Evolutionary conservation across 2,113 vertebrate species (phyloP), one percentile per base, ranked within the genome.

Genomic region (Paraplagusia blochii): DNA sequence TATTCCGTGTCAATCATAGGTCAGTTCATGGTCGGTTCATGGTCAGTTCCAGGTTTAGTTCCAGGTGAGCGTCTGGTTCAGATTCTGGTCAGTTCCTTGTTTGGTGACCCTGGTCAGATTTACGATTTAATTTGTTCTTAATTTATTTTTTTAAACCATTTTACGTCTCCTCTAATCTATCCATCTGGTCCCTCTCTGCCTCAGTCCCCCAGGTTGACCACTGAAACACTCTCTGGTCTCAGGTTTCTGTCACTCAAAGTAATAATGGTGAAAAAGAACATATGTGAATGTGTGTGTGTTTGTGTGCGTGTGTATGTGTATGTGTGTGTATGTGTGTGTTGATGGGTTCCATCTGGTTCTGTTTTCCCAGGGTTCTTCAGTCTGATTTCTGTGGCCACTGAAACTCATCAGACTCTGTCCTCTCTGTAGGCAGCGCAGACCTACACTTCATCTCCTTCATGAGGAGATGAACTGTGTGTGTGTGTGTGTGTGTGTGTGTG

Each of bases 281-380:
- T 44, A 45, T 35, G 55, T 51, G 42, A 44, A 19, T 42, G 14
- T 39, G 44, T n/a, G 11, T 22, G 11, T 22, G 33, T 36, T 29
- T 16, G 15, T 53, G 50, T 17, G 35, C 12, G 34, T 39, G 44
- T 15, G 12, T 58, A 17, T 18, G 13, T 44, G 39, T 11, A 52
- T 40, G 58, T 50, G 39, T 43, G 52, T 58, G 53, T 44, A 36
- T 49, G 6, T 29, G 22, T 4, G 2, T 6, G 22, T 40, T 66
- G 53, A 47, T 60, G 39, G 19, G 16, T 60, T 60, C 58, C 76
- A 83, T 80, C 64, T 86, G 83, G 53, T 64, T 79, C 50, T 82
- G 65, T 62, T 87, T 86, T 77, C 58, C 44, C 53, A 46, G 58
- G 49, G 55, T 64, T 17, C 69, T 82, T 85, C 80, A 56, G 54